Base-by-base conservation (phyloP, 1,140 invertebrate species). In the Anastrepha ludens region DNA sequence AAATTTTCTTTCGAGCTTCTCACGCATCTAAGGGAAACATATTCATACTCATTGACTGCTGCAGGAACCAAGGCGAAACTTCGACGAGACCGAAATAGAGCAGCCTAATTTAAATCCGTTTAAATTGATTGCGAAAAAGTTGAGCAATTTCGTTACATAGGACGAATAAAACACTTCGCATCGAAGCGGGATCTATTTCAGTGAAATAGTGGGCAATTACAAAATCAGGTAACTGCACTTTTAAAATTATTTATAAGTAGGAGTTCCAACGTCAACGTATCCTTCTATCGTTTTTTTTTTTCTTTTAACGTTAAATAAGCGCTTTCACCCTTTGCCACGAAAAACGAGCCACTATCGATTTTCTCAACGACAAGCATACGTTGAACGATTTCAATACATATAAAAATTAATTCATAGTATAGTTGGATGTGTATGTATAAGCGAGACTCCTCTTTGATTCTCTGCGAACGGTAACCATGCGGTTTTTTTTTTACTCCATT, bases 161-260 rank as follows among this genome's bases (percentile, higher is more conserved):
- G 62, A 86, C 55, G 7, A 81, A 55, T 81, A 50, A 81, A 81
- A 41, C 50, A 81, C 74, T 81, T 81, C 74, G 74, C 74, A 81
- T 81, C 74, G 74, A 81, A 81, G 74, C 74, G 44, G 74, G 55
- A 81, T 17, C 20, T 81, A 81, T 81, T 81, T 81, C 74, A 55
- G 74, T 81, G 74, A 81, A 81, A 81, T 81, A 81, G 74, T 50
- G n/a, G 8, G 17, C 47, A 81, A 81, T 50, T 55, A 20, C 8
- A 81, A 55, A 50, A 41, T 81, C 55, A 29, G 74, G 74, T 81
- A 81, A 81, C 47, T 81, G 64, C 15, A 74, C 5, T 41, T 47
- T 74, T 74, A 15, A 74, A 50, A 74, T 74, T 50, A 7, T 17
- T 74, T 41, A 11, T 41, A 67, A 74, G 70, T 74, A 74, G 44